phyloP scores from a whole-genome alignment of 2,113 vertebrate genomes.

The Pogona vitticeps region DNA sequence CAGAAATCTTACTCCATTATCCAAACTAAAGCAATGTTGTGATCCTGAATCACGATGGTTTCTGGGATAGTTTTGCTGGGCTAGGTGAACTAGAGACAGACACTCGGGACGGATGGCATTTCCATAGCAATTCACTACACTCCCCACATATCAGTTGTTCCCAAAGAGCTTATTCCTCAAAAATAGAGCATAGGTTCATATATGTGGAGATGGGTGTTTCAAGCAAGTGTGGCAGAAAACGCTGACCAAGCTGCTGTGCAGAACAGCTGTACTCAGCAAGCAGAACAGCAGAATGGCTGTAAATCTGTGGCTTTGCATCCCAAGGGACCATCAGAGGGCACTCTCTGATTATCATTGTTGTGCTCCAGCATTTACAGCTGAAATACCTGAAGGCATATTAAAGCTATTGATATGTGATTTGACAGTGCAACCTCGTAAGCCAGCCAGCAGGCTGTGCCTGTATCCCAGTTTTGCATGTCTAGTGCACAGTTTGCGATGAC shows the following conservation, averaged over 20 bases:
- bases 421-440: background rate
- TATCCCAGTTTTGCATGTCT: background rate
- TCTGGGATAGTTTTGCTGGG: background rate
- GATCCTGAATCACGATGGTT: background rate
- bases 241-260: background rate
- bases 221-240: background rate
- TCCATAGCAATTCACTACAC: too few relatives aligned
- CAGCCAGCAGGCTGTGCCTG: background rate
- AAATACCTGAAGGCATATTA: background rate
- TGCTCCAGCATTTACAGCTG: background rate
- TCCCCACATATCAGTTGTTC: background rate
- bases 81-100: too few relatives aligned
- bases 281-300: too few relatives aligned
- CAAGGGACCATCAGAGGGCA: background rate
- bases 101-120: too few relatives aligned
- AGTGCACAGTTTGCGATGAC: background rate
- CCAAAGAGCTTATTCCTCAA: background rate
- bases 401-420: background rate
- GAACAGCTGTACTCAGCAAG: too few relatives aligned
- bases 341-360: background rate
- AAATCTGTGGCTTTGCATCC: background rate
- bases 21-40: background rate
- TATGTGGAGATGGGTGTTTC: background rate
- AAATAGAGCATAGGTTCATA: background rate
- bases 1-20: background rate